Evolutionary conservation across 2,888 invertebrate genomes (phyloP).

Genomic region (Hirtodrosophila trivittata): DNA sequence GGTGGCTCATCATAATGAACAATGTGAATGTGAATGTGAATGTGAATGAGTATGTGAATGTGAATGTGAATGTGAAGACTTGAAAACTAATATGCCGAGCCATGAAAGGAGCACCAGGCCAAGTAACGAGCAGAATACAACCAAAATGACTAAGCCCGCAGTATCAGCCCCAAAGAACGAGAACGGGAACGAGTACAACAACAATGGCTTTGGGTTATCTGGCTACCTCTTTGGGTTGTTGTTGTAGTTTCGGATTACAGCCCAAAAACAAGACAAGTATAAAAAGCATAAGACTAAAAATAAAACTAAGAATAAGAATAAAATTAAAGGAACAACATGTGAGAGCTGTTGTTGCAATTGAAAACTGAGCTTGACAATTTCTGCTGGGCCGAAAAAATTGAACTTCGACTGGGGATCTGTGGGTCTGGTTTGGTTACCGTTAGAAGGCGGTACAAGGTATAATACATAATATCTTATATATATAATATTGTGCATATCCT

Average conservation of each 20-base stretch:
- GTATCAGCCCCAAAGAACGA: slow-evolving; percentile 34
- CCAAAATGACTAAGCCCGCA: slow-evolving; percentile 74
- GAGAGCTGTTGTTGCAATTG: slow-evolving; percentile 63
- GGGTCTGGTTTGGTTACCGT: slow-evolving; percentile 66
- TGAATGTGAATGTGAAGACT: slow-evolving; percentile 44
- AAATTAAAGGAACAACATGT: slow-evolving; percentile 31
- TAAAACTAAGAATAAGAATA: slow-evolving; percentile 1
- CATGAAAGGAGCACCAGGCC: slow-evolving; percentile 53
- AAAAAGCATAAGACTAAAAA: slow-evolving; percentile 1
- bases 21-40: slow-evolving; percentile 44
- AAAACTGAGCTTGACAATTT: slow-evolving; percentile 74
- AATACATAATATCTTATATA: background rate
- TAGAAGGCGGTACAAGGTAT: slow-evolving; percentile 47
- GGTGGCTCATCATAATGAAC: slow-evolving; percentile 69
- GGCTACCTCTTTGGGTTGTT: slow-evolving; percentile 55
- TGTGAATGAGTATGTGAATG: slow-evolving; percentile 52
- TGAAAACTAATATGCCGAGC: slow-evolving; percentile 74
- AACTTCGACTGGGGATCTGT: slow-evolving; percentile 49
- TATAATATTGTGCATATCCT: slow-evolving; percentile 20
- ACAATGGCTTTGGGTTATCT: slow-evolving; percentile 37
- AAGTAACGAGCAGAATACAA: slow-evolving; percentile 43
- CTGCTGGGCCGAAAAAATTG: slow-evolving; percentile 53
- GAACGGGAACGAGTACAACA: slow-evolving; percentile 1
- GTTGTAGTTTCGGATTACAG: slow-evolving; percentile 61
- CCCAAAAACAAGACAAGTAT: slow-evolving; percentile 34